Percentiles rank a stretch among this genome's conserved stretches.
Evolutionary conservation across 1,140 invertebrate species (phyloP).

Genomic region (Atopsyche davidsoni): DNA sequence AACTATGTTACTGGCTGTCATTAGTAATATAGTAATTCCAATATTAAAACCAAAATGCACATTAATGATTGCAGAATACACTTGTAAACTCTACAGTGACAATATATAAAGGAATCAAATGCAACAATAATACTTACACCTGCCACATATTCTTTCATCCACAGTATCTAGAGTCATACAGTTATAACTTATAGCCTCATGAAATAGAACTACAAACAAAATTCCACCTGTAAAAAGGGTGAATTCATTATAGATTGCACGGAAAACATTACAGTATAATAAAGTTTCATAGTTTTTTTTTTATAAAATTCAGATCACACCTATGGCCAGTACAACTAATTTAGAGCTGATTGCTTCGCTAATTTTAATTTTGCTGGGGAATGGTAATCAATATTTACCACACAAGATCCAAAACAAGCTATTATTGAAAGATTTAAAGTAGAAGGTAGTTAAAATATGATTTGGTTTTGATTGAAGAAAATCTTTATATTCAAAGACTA

Average conservation of each 20-base stretch:
- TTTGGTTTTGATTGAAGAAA: neutral
- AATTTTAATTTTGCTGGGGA: constrained; percentile 8
- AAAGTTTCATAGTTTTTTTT: neutral
- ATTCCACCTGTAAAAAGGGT: constrained; percentile 5
- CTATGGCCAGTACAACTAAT: constrained; percentile 5
- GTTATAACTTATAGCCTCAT: neutral
- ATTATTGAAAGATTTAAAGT: constrained; percentile 7
- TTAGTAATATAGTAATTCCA: constrained; percentile 1
- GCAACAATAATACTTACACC: constrained; percentile 14
- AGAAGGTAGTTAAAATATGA: neutral
- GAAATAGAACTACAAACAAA: constrained; percentile 1
- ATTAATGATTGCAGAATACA: too few relatives aligned
- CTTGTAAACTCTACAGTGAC: too few relatives aligned
- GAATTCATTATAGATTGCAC: neutral
- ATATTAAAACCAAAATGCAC: neutral
- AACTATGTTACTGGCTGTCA: neutral
- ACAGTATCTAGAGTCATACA: neutral
- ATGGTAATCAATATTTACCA: constrained; percentile 6
- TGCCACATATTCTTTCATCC: constrained; percentile 4
- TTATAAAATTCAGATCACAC: neutral
- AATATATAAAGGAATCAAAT: too few relatives aligned
- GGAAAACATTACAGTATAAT: neutral
- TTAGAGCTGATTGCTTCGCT: constrained; percentile 2
- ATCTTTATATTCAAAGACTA: neutral
- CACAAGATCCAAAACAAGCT: constrained; percentile 4